These are phyloP conservation scores for Pachyrhynchus sulphureomaculatus DNA, from an alignment of 1,140 invertebrate species.

Conservation along the genomic window DNA sequence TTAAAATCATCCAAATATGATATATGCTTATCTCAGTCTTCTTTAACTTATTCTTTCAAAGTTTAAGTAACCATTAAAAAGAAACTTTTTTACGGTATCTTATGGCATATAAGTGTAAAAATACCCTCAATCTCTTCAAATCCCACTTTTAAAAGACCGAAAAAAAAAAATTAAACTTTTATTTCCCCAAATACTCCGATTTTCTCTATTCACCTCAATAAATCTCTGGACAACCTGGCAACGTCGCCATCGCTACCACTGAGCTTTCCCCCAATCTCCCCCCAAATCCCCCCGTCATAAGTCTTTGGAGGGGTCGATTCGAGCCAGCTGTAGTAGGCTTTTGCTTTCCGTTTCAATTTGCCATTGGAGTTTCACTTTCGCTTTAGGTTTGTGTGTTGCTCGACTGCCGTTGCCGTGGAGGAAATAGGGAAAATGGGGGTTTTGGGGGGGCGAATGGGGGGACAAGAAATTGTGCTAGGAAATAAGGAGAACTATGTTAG, in stretches of 20 bases:
- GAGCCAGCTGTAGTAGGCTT: conserved; percentile 34
- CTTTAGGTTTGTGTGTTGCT: conserved; percentile 13
- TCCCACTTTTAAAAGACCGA: too few relatives aligned
- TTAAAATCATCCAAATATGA: too few relatives aligned
- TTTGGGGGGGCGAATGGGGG: neutral
- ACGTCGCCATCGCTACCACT: conserved; percentile 11
- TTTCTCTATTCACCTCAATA: too few relatives aligned
- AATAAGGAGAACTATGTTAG: conserved; percentile 33
- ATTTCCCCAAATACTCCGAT: too few relatives aligned
- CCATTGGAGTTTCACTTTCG: conserved; percentile 26
- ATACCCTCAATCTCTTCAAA: too few relatives aligned
- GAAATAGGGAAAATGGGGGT: conserved; percentile 6
- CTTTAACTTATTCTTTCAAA: too few relatives aligned
- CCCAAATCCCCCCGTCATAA: conserved; percentile 17
- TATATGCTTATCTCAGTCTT: too few relatives aligned
- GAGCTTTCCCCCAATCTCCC: conserved; percentile 26
- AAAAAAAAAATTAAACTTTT: too few relatives aligned
- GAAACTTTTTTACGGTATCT: too few relatives aligned
- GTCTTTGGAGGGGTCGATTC: conserved; percentile 11
- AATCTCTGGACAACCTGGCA: conserved; percentile 6
- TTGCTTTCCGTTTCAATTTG: conserved; percentile 39
- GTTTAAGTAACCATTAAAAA: too few relatives aligned
- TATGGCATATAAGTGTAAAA: too few relatives aligned
- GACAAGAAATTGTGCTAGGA: conserved; percentile 27
- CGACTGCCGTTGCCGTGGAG: conserved; percentile 13